A percentile compares a stretch with the other conserved stretches of the same genome.
These are phyloP conservation scores for Plemyria rubiginata DNA, from an alignment of 2,888 invertebrate genomes.

Conservation along the genomic window DNA sequence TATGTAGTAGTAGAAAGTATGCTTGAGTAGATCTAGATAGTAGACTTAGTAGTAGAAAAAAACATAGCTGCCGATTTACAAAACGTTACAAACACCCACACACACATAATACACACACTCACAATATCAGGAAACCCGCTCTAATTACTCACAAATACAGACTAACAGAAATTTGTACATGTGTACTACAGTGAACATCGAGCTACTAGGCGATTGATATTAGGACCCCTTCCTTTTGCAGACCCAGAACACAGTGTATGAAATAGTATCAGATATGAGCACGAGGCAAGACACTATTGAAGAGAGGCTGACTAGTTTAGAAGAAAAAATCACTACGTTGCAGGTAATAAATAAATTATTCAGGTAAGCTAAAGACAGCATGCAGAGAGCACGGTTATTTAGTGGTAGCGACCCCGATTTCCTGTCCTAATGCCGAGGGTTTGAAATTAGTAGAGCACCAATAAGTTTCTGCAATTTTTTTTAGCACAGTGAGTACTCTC, in stretches of 20 bases:
- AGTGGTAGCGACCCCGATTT: no score
- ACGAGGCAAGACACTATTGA: conserved; percentile 96
- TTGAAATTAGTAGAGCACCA: no score
- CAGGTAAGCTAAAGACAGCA: not conserved
- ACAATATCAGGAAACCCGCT: conserved; percentile 30
- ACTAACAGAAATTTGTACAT: conserved; percentile 57
- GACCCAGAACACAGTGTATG: conserved; percentile 99
- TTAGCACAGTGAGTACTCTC: no score
- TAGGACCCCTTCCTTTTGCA: conserved; percentile 87
- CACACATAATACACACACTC: conserved; percentile 43
- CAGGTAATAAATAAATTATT: conserved; percentile 81
- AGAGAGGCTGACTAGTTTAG: conserved; percentile 95
- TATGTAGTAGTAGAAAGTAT: conserved; percentile 35
- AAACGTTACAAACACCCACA: conserved; percentile 32
- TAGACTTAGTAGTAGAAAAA: conserved; percentile 26
- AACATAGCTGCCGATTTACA: conserved; percentile 14
- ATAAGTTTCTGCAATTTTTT: no score
- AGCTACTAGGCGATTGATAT: conserved; percentile 83
- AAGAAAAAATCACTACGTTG: conserved; percentile 94
- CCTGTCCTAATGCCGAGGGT: no score
- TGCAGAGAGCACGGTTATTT: no score
- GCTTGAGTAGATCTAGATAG: conserved; percentile 9
- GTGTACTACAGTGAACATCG: conserved; percentile 65
- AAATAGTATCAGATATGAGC: conserved; percentile 99
- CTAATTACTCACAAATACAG: conserved; percentile 51